phyloP scores from a whole-genome alignment of 2,113 vertebrate genomes.

The Numenius arquata region DNA sequence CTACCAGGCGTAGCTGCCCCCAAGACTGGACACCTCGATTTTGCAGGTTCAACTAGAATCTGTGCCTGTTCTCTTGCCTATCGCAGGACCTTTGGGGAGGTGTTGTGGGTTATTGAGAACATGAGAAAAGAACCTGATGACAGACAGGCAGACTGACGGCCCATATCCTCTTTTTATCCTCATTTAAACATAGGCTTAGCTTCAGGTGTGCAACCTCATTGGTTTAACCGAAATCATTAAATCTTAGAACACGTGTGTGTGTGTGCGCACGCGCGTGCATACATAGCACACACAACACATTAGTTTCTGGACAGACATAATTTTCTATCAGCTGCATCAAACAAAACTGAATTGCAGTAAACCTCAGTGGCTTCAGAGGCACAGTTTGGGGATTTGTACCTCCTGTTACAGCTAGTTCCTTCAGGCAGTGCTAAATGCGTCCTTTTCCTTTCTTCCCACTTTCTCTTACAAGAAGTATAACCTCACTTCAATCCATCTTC shows the following conservation, averaged over 20 bases:
- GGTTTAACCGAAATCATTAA: not conserved
- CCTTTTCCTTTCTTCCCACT: not conserved
- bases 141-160: rapidly evolving
- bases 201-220: not conserved
- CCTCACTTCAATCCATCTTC: not conserved
- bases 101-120: not conserved
- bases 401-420: not conserved
- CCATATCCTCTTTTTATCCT: not conserved
- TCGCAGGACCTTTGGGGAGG: not conserved
- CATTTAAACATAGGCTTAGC: not conserved
- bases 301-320: not conserved
- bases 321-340: not conserved
- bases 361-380: not conserved
- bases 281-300: not conserved
- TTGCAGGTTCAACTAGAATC: not conserved
- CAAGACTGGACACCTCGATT: not conserved
- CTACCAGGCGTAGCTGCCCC: not conserved
- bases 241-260: not conserved
- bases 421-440: not conserved
- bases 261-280: too few relatives aligned
- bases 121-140: not conserved
- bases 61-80: not conserved
- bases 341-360: not conserved
- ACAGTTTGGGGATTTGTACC: not conserved
- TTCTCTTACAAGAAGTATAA: not conserved